Evolutionary conservation across 2,113 vertebrate genomes (phyloP).

Genomic region (Leucopsar rothschildi): DNA sequence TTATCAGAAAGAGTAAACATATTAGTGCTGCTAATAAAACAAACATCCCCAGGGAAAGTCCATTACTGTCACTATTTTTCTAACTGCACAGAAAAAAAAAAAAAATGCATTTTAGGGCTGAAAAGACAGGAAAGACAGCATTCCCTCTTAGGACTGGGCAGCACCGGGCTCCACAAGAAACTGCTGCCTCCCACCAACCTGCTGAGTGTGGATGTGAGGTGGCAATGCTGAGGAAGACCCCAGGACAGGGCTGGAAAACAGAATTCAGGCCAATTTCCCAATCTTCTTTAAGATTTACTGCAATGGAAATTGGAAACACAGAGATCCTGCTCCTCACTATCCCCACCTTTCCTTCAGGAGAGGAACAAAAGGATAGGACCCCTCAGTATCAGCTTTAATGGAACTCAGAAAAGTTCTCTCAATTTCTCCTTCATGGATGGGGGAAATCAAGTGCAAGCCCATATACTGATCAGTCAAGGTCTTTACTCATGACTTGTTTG

Average conservation of each 20-base stretch:
- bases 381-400: background rate
- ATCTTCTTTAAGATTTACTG: background rate
- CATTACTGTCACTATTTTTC: background rate
- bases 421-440: background rate
- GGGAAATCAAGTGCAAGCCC: background rate
- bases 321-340: background rate
- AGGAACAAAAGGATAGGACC: background rate
- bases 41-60: background rate
- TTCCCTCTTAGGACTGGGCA: background rate
- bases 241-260: background rate
- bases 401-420: background rate
- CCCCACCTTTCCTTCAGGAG: background rate
- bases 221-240: background rate
- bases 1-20: background rate
- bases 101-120: background rate
- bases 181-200: background rate
- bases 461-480: background rate
- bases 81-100: background rate
- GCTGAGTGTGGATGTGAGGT: background rate
- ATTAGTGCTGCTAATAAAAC: background rate
- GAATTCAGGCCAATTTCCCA: background rate
- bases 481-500: background rate
- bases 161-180: background rate
- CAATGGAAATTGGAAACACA: background rate
- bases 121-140: background rate